These are phyloP conservation scores for Psophia crepitans DNA, from an alignment of 2,113 vertebrate species.

Conservation along the genomic window DNA sequence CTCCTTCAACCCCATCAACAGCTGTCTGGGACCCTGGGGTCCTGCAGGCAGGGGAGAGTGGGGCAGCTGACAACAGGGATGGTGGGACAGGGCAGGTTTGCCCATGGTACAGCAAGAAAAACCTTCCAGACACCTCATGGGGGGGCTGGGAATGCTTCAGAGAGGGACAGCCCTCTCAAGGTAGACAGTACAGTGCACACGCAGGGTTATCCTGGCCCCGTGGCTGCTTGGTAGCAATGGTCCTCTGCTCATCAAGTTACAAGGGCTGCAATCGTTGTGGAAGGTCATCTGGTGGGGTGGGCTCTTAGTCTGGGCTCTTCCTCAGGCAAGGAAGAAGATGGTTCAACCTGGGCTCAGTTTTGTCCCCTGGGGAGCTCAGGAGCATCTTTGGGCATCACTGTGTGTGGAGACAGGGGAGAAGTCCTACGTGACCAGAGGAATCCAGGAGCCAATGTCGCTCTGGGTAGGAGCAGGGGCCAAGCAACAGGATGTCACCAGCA, in stretches of 20 bases:
- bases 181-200: rapidly evolving
- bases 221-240: not conserved
- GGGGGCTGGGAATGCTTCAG: not conserved
- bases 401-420: not conserved
- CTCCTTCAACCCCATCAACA: not conserved
- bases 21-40: not conserved
- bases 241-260: not conserved
- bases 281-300: not conserved
- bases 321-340: not conserved
- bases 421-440: not conserved
- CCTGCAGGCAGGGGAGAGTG: not conserved
- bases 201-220: not conserved
- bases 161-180: not conserved
- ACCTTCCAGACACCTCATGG: rapidly evolving
- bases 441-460: rapidly evolving
- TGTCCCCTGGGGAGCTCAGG: not conserved
- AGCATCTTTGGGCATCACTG: not conserved
- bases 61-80: not conserved
- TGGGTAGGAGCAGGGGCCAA: not conserved
- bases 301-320: not conserved
- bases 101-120: not conserved
- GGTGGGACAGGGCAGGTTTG: not conserved
- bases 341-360: not conserved
- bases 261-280: not conserved
- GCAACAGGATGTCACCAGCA: not conserved